Conservation (phyloP, 2,797 vertebrate species). For the Circus cinereus region DNA sequence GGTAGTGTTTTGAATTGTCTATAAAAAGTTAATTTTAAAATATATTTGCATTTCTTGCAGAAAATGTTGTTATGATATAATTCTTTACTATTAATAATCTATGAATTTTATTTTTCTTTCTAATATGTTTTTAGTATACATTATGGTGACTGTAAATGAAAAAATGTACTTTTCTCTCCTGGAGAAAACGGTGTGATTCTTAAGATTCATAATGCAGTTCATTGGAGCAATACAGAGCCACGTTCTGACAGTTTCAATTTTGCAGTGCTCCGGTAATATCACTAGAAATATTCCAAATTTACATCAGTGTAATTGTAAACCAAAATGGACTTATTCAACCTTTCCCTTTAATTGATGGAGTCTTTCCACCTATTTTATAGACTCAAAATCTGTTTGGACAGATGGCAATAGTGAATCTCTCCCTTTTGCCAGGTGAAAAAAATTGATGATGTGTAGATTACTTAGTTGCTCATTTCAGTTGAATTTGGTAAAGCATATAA, state of each 20-base stretch:
- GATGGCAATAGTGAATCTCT: not conserved
- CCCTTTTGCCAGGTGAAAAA: not conserved
- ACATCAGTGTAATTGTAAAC: not conserved
- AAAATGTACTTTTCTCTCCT: not conserved
- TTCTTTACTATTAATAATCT: not conserved
- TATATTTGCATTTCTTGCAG: not conserved
- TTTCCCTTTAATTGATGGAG: not conserved
- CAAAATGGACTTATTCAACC: not conserved
- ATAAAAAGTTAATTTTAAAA: not conserved
- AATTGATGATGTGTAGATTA: not conserved
- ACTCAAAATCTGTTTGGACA: not conserved
- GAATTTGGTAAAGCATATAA: not conserved
- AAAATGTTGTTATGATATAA: not conserved
- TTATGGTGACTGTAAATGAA: not conserved
- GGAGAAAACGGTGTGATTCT: not conserved
- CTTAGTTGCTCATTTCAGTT: not conserved
- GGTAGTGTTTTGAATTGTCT: not conserved
- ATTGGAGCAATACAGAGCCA: not conserved
- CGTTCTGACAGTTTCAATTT: not conserved
- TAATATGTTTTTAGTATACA: not conserved
- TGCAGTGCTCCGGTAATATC: not conserved
- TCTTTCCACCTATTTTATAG: not conserved
- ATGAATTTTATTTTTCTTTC: not conserved
- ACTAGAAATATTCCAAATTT: not conserved
- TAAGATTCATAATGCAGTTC: not conserved